Evolutionary conservation across 2,888 invertebrate species (phyloP), one percentile per base, ranked within the genome.

Genomic region (Drosophila mayaguana): DNA sequence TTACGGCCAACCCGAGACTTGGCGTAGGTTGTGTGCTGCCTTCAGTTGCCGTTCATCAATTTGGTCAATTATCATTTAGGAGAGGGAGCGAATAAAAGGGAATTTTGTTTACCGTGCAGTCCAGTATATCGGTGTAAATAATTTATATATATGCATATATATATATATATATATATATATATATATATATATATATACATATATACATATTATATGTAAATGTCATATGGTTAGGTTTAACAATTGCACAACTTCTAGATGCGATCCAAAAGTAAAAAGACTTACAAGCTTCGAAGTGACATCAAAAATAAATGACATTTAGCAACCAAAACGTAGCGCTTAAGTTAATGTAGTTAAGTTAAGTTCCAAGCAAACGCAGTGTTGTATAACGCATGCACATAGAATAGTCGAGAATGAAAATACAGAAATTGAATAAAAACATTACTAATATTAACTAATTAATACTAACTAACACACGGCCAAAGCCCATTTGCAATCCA

Each of bases 41-140:
- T 73, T 72, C 65, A 80, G 71, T 74, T 86, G 83, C 75, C 83
- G 68, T 78, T 88, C 75, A 83, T 83, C 78, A 78, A 83, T 83
- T 89, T 84, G 88, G 84, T 85, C 84, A 85, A 85, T 85, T 85
- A 85, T 89, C 79, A 88, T 81, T 89, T 76, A 61, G 82, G 62
- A 70, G 55, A 60, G 34, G 63, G 50, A 25, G 18, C 16, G 25
- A 59, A 46, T 12, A 12, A 6, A 51, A 12, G 1, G n/a, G 36
- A 42, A 12, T 34, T 57, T 59, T 22, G 14, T 55, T 59, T 56
- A 36, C 45, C n/a, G 51, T 36, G 75, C 78, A 86, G 84, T 83
- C 83, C 83, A 83, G 74, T 57, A 71, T 76, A 71, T 73, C 60
- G 43, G 55, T 85, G 84, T 85, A 85, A 87, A 85, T 85, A 89